phyloP scores from a whole-genome alignment of 2,888 invertebrate genomes.

The Priocnemis perturbator region DNA sequence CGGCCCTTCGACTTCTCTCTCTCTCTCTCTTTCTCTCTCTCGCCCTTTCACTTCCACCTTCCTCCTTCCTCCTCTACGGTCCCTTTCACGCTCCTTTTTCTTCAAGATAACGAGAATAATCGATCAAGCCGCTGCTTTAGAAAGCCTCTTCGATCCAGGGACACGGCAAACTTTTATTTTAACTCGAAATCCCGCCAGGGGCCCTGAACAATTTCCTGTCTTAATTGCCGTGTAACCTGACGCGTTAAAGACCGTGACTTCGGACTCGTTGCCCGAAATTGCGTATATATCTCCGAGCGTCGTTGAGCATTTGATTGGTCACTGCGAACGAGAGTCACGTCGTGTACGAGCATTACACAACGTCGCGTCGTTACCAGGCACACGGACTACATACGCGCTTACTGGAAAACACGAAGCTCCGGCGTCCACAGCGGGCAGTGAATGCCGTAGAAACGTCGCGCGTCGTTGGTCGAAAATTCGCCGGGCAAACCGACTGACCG shows the following conservation, averaged over 20 bases:
- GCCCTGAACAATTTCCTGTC: neutral
- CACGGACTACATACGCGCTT: too few species aligned
- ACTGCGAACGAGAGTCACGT: too few species aligned
- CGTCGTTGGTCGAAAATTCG: neutral
- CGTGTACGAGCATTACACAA: too few species aligned
- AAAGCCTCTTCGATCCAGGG: slow-evolving; percentile 9
- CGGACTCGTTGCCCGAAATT: too few species aligned
- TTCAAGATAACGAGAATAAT: slow-evolving; percentile 27
- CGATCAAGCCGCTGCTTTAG: slow-evolving; percentile 23
- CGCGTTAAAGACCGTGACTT: too few species aligned
- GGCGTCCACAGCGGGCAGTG: too few species aligned
- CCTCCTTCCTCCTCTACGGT: slow-evolving; percentile 5
- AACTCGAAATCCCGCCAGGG: neutral
- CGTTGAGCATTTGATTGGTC: too few species aligned
- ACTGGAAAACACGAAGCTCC: too few species aligned
- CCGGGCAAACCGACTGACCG: slow-evolving; percentile 2
- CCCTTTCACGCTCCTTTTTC: slow-evolving; percentile 32
- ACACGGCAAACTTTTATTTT: neutral
- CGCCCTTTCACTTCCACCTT: neutral
- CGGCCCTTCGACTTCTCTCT: slow-evolving; percentile 4
- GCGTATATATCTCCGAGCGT: too few species aligned
- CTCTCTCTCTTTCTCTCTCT: neutral
- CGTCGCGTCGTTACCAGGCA: too few species aligned
- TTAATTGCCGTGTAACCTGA: neutral
- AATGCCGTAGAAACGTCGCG: too few species aligned